These are phyloP conservation scores for Melanostoma scalare DNA, from an alignment of 2,888 invertebrate species.

Conservation along the genomic window DNA sequence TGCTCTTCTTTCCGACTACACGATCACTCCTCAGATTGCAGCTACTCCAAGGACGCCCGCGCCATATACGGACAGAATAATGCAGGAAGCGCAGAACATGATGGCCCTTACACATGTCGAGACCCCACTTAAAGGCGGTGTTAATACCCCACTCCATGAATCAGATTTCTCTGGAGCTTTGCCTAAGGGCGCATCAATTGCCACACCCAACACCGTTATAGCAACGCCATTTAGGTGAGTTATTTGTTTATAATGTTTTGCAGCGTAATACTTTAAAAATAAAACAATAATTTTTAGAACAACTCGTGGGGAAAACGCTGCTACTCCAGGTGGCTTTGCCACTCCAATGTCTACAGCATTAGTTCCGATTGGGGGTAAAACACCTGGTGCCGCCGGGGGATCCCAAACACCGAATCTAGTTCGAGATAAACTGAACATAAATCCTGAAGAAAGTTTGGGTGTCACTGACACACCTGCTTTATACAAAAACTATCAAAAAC, in stretches of 20 bases:
- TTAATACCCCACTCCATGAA: conserved; percentile 96
- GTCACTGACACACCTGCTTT: conserved; percentile 88
- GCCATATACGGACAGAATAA: conserved; percentile 90
- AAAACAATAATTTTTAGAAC: conserved; percentile 82
- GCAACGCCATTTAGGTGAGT: conserved; percentile 90
- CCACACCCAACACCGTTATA: conserved; percentile 95
- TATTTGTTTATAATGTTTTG: conserved; percentile 74
- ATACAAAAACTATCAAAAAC: conserved; percentile 87
- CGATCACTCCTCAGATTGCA: conserved; percentile 87
- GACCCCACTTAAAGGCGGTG: conserved; percentile 97
- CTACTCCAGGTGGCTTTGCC: conserved; percentile 85
- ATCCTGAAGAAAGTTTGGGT: conserved; percentile 91
- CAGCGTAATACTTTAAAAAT: conserved; percentile 18
- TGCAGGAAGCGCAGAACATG: conserved; percentile 98
- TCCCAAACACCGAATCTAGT: conserved; percentile 88
- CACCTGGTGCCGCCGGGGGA: conserved; percentile 68
- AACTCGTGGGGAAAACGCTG: conserved; percentile 85
- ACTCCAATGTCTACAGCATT: conserved; percentile 84
- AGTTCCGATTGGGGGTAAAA: conserved; percentile 79
- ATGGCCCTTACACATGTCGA: conserved; percentile 99
- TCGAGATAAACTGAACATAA: conserved; percentile 97
- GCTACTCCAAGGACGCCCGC: conserved; percentile 94
- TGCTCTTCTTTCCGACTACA: conserved; percentile 95
- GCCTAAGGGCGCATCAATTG: conserved; percentile 87
- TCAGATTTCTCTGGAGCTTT: conserved; percentile 93